phyloP scores from a whole-genome alignment of 2,797 vertebrate genomes.

The Sebastes nivosus region DNA sequence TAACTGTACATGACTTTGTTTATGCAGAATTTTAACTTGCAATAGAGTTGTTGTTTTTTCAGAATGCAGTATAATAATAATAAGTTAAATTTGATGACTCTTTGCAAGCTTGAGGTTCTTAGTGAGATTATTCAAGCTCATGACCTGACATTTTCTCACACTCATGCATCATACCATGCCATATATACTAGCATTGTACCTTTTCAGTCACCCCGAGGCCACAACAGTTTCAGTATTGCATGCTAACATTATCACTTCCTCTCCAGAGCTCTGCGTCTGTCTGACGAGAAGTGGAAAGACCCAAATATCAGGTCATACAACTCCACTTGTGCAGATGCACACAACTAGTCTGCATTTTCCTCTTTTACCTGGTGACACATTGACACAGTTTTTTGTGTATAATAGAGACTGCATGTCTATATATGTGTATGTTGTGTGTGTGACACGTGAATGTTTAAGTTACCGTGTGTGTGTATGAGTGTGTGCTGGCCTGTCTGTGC shows the following conservation, averaged over 20 bases:
- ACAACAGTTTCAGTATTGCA: constrained; percentile 9
- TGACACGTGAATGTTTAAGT: not conserved
- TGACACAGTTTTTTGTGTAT: not conserved
- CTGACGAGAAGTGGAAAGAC: not conserved
- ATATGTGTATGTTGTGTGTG: not conserved
- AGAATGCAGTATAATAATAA: not conserved
- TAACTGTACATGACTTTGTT: not conserved
- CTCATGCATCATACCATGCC: not conserved
- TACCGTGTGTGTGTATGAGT: not conserved
- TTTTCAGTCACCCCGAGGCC: not conserved
- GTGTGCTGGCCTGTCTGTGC: constrained; percentile 41
- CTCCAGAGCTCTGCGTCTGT: not conserved
- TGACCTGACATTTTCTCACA: constrained; percentile 2
- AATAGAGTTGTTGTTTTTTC: not conserved
- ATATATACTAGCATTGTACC: not conserved
- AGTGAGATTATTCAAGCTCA: constrained; percentile 6
- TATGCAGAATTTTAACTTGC: not conserved
- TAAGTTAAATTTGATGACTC: not conserved
- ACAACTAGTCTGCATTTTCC: not conserved
- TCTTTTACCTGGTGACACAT: not conserved
- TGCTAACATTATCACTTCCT: not conserved
- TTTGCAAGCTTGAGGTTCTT: not conserved
- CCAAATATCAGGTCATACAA: not conserved
- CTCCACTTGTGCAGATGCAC: not conserved
- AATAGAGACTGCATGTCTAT: not conserved